These are phyloP conservation scores for Hipposideros armiger DNA, from an alignment of 2,113 vertebrate species.

Conservation along the genomic window DNA sequence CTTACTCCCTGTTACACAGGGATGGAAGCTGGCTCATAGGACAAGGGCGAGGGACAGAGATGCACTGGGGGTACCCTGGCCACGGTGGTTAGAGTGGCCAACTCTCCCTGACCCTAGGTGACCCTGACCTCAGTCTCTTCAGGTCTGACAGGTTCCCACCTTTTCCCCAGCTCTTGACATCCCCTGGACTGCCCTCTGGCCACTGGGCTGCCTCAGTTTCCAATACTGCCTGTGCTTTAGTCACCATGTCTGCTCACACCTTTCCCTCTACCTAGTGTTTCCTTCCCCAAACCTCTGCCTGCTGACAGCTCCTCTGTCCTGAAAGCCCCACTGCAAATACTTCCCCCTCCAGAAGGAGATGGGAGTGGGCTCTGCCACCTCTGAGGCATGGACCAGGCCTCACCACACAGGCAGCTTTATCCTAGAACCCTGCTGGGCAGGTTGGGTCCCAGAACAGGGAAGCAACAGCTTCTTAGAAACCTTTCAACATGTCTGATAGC, in stretches of 20 bases:
- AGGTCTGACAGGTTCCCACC: too few species aligned
- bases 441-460: background rate
- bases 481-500: background rate
- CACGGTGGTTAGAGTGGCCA: too few species aligned
- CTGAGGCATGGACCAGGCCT: background rate
- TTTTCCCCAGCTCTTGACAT: background rate
- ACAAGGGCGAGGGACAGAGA: too few species aligned
- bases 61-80: fast-evolving
- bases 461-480: background rate
- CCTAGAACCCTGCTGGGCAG: background rate
- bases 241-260: background rate
- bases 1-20: background rate
- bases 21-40: background rate
- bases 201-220: background rate
- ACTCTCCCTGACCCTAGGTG: background rate
- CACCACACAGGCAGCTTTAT: background rate
- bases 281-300: background rate
- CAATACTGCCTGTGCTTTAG: background rate
- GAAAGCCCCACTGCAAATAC: background rate
- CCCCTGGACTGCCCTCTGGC: background rate
- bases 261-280: background rate
- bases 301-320: background rate
- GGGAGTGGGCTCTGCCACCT: background rate
- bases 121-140: background rate
- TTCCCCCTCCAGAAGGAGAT: background rate